phyloP scores from a whole-genome alignment of 2,797 vertebrate species.

The Antrozous pallidus region DNA sequence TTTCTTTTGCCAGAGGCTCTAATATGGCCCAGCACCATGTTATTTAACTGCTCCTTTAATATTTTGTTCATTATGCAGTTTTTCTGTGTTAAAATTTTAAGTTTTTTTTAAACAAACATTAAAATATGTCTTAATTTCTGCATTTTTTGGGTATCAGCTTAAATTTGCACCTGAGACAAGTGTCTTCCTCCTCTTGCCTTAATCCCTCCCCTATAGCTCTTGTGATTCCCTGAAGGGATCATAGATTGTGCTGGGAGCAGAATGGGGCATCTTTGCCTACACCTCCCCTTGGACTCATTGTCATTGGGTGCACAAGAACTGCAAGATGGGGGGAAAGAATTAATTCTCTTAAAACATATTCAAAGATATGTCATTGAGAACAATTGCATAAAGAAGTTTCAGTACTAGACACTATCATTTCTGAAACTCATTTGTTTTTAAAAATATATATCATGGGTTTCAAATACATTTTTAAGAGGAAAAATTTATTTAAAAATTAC shows the following conservation, averaged over 20 bases:
- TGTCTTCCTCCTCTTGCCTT: not conserved
- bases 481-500: not conserved
- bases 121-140: not conserved
- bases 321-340: not conserved
- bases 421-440: not conserved
- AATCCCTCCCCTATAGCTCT: not conserved
- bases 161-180: not conserved
- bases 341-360: not conserved
- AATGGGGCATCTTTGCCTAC: not conserved
- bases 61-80: not conserved
- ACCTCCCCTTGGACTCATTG: not conserved
- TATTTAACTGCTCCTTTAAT: not conserved
- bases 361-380: not conserved
- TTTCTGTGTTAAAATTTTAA: not conserved
- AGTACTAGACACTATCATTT: not conserved
- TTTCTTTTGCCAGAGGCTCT: not conserved
- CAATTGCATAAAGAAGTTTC: not conserved
- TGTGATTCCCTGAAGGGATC: not conserved
- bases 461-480: not conserved
- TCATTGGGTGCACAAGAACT: not conserved
- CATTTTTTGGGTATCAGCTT: not conserved
- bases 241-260: not conserved
- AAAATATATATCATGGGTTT: not conserved
- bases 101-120: not conserved
- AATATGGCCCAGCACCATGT: not conserved